Evolutionary conservation across 2,113 vertebrate species (phyloP).

Genomic region (Murina feae): DNA sequence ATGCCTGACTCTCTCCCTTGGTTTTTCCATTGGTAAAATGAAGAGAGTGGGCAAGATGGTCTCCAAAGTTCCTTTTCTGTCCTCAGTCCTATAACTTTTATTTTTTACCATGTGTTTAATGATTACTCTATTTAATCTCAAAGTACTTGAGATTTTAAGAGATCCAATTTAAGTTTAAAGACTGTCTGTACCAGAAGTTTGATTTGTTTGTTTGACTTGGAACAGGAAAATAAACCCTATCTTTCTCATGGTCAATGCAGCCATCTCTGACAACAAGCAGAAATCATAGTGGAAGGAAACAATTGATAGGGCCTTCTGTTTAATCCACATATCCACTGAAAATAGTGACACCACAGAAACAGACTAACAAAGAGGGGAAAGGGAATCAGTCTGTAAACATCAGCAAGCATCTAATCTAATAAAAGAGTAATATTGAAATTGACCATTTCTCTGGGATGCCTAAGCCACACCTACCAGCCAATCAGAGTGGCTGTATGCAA

Average conservation of each 20-base stretch:
- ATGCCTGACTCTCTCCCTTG: background rate
- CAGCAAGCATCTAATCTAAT: too few relatives aligned
- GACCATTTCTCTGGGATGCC: too few relatives aligned
- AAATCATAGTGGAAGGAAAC: background rate
- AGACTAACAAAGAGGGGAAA: background rate
- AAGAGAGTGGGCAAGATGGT: background rate
- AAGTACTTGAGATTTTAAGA: conserved; percentile 23
- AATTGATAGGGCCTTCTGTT: background rate
- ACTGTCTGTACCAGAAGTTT: background rate
- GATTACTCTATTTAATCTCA: background rate
- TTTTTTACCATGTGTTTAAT: conserved; percentile 25
- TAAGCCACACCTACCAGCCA: too few relatives aligned
- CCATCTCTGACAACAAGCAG: background rate
- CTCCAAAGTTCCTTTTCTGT: background rate
- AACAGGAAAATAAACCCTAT: conserved; percentile 8
- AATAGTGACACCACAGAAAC: background rate
- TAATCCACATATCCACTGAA: background rate
- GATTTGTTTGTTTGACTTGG: background rate
- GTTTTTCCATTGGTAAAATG: background rate
- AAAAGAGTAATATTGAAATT: too few relatives aligned
- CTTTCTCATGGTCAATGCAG: background rate
- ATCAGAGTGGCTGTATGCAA: too few relatives aligned
- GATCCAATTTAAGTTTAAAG: background rate
- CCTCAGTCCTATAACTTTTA: background rate
- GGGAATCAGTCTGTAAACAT: background rate